Conservation (phyloP, 23 tunicate species). For the Pegea sp. region DNA sequence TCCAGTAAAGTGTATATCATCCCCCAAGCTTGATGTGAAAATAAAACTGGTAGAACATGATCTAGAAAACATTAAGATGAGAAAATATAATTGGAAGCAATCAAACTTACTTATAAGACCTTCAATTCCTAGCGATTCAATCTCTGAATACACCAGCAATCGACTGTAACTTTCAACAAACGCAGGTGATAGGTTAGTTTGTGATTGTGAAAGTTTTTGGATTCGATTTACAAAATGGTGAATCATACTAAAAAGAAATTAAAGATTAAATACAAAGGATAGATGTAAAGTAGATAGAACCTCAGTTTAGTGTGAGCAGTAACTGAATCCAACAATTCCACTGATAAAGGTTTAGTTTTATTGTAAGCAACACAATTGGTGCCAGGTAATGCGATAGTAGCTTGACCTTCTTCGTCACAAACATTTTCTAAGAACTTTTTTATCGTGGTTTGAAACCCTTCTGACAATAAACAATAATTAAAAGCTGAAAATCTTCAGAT, state of each 20-base stretch:
- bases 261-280: not conserved
- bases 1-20: slow-evolving; percentile 49
- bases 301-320: slow-evolving; percentile 81
- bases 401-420: slow-evolving; percentile 22
- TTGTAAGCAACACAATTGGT: slow-evolving; percentile 30
- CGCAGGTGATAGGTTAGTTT: slow-evolving; percentile 55
- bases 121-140: slow-evolving; percentile 58
- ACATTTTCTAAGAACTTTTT: slow-evolving; percentile 32
- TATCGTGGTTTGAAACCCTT: slow-evolving; percentile 24
- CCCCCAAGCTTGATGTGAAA: slow-evolving; percentile 32
- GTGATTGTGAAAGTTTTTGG: slow-evolving; percentile 33
- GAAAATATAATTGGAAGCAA: too few species aligned
- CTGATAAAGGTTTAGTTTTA: slow-evolving; percentile 30
- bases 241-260: slow-evolving; percentile 29
- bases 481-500: not conserved
- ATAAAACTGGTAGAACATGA: slow-evolving; percentile 51
- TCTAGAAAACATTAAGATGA: too few species aligned
- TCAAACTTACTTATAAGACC: slow-evolving; percentile 48
- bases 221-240: slow-evolving; percentile 30
- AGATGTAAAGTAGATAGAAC: slow-evolving; percentile 3
- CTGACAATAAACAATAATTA: slow-evolving; percentile 2
- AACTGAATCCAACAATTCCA: slow-evolving; percentile 71
- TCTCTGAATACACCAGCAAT: slow-evolving; percentile 53
- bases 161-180: slow-evolving; percentile 86
- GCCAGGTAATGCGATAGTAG: slow-evolving; percentile 24